These are phyloP conservation scores for Meta bourneti DNA, from an alignment of 2,888 invertebrate genomes.

Conservation along the genomic window DNA sequence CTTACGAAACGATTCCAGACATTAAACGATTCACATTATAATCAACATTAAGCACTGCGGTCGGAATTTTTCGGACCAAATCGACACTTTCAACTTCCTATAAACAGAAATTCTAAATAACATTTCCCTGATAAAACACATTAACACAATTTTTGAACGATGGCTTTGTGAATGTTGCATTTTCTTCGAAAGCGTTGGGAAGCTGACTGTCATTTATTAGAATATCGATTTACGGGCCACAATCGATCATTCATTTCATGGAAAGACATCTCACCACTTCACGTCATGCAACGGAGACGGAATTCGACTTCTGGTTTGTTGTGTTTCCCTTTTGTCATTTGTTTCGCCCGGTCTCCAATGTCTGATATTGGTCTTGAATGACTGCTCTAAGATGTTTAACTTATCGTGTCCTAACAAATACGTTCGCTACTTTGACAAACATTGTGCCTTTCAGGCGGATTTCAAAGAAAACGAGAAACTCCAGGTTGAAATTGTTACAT, in stretches of 20 bases:
- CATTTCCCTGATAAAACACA: conserved; percentile 56
- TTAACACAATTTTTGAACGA: conserved; percentile 50
- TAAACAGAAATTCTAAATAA: conserved; percentile 32
- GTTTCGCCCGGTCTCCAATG: conserved; percentile 13
- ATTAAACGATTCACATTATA: conserved; percentile 48
- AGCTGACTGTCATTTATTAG: conserved; percentile 58
- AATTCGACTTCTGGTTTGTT: conserved; percentile 10
- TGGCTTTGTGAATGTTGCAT: conserved; percentile 56
- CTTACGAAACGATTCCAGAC: conserved; percentile 25
- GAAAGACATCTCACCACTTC: conserved; percentile 18
- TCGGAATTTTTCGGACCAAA: conserved; percentile 46
- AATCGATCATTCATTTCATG: conserved; percentile 44
- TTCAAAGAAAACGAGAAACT: too few species aligned
- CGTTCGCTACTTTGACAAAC: too few species aligned
- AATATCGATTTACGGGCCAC: conserved; percentile 56
- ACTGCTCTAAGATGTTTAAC: not conserved
- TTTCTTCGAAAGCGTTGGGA: conserved; percentile 36
- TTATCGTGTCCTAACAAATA: conserved; percentile 1
- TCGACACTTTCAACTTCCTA: conserved; percentile 42
- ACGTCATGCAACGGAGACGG: conserved; percentile 8
- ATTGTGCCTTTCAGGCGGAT: too few species aligned
- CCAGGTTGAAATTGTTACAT: too few species aligned
- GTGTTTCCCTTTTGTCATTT: not conserved
- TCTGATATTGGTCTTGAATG: conserved; percentile 1
- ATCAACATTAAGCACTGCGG: conserved; percentile 49